Conservation (phyloP, 2,888 invertebrate genomes). For the Fragum sueziense region DNA sequence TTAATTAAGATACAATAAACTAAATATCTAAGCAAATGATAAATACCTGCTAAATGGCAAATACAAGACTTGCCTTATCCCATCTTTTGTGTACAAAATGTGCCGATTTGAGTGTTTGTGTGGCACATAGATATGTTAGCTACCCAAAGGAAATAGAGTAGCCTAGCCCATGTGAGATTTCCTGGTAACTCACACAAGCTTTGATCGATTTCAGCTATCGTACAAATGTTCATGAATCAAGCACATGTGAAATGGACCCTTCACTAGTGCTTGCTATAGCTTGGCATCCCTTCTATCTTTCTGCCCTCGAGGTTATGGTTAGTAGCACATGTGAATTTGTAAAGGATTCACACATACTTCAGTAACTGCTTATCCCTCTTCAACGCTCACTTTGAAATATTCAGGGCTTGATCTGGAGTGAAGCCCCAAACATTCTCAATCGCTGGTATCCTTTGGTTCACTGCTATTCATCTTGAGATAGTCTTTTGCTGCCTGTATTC, state of each 20-base stretch:
- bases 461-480: not conserved
- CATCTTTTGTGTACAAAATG: not conserved
- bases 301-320: no score
- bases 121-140: no score
- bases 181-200: not conserved
- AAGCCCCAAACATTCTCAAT: no score
- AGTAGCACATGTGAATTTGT: constrained; percentile 3
- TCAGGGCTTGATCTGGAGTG: no score
- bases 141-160: no score
- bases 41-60: constrained; percentile 12
- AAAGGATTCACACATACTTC: not conserved
- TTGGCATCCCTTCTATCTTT: no score
- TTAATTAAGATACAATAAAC: not conserved
- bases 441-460: not conserved
- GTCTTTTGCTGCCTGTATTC: not conserved
- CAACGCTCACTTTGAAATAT: no score
- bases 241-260: not conserved
- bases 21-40: not conserved
- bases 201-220: not conserved
- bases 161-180: constrained; percentile 5
- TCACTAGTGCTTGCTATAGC: no score
- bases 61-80: constrained; percentile 14
- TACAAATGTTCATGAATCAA: not conserved
- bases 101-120: not conserved
- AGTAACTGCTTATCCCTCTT: no score